phyloP scores from a whole-genome alignment of 2,888 invertebrate species.

The Drosophila nr. medialis region DNA sequence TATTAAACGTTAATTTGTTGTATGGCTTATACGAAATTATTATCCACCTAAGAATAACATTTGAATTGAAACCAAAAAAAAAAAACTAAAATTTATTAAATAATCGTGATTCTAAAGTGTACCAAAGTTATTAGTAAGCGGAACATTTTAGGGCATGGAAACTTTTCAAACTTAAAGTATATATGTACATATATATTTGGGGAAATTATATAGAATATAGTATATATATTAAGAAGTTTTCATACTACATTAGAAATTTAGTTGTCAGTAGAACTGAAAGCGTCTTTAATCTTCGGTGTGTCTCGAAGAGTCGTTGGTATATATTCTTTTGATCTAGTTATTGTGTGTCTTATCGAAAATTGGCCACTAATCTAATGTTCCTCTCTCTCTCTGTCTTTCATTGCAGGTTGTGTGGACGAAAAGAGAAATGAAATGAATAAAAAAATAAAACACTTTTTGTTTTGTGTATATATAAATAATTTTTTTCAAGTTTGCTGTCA shows the following conservation, averaged over 20 bases:
- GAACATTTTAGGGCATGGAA: neutral
- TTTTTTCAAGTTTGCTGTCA: constrained; percentile 30
- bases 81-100: neutral
- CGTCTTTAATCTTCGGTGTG: neutral
- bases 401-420: constrained; percentile 46
- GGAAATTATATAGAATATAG: neutral
- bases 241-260: neutral
- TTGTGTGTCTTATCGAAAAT: constrained; percentile 31
- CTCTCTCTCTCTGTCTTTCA: constrained; percentile 17
- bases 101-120: neutral
- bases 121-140: neutral
- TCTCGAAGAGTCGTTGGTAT: neutral
- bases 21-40: too few species aligned
- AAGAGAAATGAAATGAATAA: neutral
- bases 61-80: neutral
- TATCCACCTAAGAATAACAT: neutral
- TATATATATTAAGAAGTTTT: too few species aligned
- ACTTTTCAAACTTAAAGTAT: neutral
- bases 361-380: constrained; percentile 44
- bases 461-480: constrained; percentile 27
- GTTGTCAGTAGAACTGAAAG: neutral
- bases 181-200: neutral
- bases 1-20: neutral
- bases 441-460: constrained; percentile 35
- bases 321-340: constrained; percentile 9